Evolutionary conservation across 2,797 vertebrate genomes (phyloP).

Genomic region (Sphenodon punctatus): DNA sequence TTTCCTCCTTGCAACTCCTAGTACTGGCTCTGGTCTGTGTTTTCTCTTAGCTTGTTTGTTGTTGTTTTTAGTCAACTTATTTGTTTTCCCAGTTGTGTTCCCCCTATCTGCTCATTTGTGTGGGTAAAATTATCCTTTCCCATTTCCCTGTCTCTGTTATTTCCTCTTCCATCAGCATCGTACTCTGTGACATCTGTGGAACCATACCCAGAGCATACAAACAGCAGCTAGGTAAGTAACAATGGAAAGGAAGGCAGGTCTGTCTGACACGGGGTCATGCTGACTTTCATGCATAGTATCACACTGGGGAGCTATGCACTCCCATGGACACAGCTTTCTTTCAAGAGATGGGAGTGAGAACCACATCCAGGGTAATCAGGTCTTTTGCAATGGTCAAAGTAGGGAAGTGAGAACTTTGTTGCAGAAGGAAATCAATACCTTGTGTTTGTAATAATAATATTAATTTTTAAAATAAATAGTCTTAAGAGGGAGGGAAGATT

Average conservation of each 20-base stretch:
- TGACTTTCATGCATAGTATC: neutral
- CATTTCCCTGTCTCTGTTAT: slow-evolving; percentile 72
- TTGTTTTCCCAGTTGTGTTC: slow-evolving; percentile 64
- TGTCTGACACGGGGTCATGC: neutral
- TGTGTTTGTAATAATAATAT: neutral
- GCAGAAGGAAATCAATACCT: neutral
- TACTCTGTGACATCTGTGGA: neutral
- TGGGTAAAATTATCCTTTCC: slow-evolving; percentile 49
- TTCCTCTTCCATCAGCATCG: slow-evolving; percentile 66
- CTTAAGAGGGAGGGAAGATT: neutral
- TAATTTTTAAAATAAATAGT: neutral
- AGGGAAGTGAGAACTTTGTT: neutral
- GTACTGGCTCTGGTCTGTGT: neutral
- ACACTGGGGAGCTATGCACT: neutral
- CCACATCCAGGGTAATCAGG: no score
- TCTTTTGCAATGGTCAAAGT: neutral
- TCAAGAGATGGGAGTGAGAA: neutral
- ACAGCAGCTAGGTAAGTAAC: neutral
- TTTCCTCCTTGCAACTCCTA: neutral
- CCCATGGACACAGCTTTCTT: neutral
- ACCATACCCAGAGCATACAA: neutral
- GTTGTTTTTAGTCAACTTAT: slow-evolving; percentile 39
- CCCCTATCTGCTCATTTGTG: slow-evolving; percentile 30
- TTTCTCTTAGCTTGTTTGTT: slow-evolving; percentile 13
- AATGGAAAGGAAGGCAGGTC: neutral